Percentiles rank a stretch among this genome's conserved stretches.
phyloP scores from a whole-genome alignment of 1,140 invertebrate genomes.

The Ephestia elutella region DNA sequence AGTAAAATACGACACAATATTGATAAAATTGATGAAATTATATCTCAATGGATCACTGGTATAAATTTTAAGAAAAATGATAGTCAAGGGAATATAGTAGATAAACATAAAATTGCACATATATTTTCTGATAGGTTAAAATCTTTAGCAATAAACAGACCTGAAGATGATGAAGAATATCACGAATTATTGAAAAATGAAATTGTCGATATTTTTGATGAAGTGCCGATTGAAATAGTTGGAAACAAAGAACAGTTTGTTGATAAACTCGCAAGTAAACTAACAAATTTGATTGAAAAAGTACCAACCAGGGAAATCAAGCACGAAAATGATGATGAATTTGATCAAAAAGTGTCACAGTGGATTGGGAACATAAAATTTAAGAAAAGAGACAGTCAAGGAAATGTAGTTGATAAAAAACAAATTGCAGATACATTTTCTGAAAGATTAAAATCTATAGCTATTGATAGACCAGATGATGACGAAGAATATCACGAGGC shows the following conservation, averaged over 20 bases:
- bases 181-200: constrained; percentile 18
- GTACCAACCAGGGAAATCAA: not conserved
- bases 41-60: constrained; percentile 17
- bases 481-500: constrained; percentile 21
- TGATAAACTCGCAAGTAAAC: not conserved
- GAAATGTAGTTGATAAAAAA: constrained; percentile 14
- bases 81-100: not conserved
- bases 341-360: constrained; percentile 12
- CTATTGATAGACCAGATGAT: constrained; percentile 15
- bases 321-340: not conserved
- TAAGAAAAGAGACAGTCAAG: not conserved
- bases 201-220: constrained; percentile 8
- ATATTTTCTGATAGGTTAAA: constrained; percentile 23
- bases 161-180: constrained; percentile 18
- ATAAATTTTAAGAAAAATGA: not conserved
- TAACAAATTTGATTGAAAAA: not conserved
- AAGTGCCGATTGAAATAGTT: constrained; percentile 8
- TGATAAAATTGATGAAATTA: constrained; percentile 15
- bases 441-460: constrained; percentile 24
- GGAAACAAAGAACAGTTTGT: not conserved
- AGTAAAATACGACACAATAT: not conserved
- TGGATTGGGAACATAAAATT: constrained; percentile 15
- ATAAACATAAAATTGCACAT: constrained; percentile 16
- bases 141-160: constrained; percentile 16
- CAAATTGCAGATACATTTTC: constrained; percentile 16